A percentile compares a stretch with the other conserved stretches of the same genome.
These are phyloP conservation scores for Tapirus indicus DNA, from an alignment of 2,797 vertebrate species.

Conservation along the genomic window DNA sequence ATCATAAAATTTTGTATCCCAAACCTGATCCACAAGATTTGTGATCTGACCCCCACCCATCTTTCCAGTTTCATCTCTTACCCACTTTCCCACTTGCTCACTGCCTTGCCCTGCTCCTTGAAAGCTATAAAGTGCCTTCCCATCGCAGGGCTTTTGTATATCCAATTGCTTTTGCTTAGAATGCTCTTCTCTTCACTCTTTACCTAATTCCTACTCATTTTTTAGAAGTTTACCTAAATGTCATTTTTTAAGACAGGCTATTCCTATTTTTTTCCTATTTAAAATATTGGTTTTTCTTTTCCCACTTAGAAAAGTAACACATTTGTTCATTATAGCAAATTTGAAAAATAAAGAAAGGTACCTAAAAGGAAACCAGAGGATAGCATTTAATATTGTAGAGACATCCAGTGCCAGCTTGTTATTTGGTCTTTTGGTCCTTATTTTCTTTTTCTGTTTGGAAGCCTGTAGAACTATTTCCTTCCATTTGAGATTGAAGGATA, in stretches of 20 bases:
- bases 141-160: background rate
- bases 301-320: background rate
- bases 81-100: background rate
- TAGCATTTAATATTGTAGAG: background rate
- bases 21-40: background rate
- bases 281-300: background rate
- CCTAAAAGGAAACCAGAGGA: background rate
- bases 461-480: background rate
- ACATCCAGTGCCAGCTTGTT: background rate
- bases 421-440: background rate
- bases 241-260: background rate
- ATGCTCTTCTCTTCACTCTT: background rate
- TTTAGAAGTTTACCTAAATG: background rate
- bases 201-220: background rate
- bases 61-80: background rate
- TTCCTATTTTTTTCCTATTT: background rate
- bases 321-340: background rate
- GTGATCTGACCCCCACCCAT: background rate
- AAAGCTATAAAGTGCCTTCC: background rate
- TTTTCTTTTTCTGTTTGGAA: slow-evolving; percentile 13
- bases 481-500: background rate
- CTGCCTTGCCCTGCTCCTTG: background rate
- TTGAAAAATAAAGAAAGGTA: background rate
- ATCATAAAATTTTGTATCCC: background rate
- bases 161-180: background rate